Evolutionary conservation across 2,113 vertebrate genomes (phyloP), one percentile per base, ranked within the genome.

Genomic region (Seriola rivoliana): DNA sequence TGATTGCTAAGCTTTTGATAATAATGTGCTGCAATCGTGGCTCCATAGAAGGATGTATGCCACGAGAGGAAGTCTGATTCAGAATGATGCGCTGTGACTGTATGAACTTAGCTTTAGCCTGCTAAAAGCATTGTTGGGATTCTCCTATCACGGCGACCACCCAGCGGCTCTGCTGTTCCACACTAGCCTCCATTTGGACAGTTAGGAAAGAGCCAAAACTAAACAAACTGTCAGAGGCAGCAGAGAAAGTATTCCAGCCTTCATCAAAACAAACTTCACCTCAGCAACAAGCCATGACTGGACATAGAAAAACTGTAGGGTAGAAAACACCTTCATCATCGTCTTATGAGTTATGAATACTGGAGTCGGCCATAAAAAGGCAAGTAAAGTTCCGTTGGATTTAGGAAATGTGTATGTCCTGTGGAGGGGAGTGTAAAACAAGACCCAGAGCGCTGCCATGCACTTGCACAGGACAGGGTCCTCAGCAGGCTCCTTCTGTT

Each of bases 401-500:
- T 3, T 34, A 8, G n/a, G 46, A 25, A 67, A 8, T 70, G 19
- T 69, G 54, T 73, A 77, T 64, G 25, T 59, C 78, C 50, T 44
- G 4, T 54, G 29, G 55, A 71, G 46, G 6, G 0, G 67, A 73
- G 64, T 55, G 66, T 74, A 46, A 74, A 81, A 60, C 73, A 75
- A 54, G 59, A 62, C 72, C 62, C 71, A 86, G 86, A 80, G 57
- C 1, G 62, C 58, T 52, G 65, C n/a, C 78, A 52, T 77, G 78
- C 86, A 88, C 89, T 91, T 88, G 81, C 70, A 74, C 81, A 44
- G 52, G 8, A 67, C 71, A 60, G 70, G 55, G 86, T 80, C 76
- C 67, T 80, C 75, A 58, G 65, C 80, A 60, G 80, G 50, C 76
- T 52, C 63, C 70, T 75, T 90, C 72, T 94, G 93, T 94, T 94